Percentiles rank a stretch among this genome's conserved stretches.
These are phyloP conservation scores for Oscarella lobularis DNA, from an alignment of 37 sponge, comb jelly and placozoan genomes.

Conservation along the genomic window DNA sequence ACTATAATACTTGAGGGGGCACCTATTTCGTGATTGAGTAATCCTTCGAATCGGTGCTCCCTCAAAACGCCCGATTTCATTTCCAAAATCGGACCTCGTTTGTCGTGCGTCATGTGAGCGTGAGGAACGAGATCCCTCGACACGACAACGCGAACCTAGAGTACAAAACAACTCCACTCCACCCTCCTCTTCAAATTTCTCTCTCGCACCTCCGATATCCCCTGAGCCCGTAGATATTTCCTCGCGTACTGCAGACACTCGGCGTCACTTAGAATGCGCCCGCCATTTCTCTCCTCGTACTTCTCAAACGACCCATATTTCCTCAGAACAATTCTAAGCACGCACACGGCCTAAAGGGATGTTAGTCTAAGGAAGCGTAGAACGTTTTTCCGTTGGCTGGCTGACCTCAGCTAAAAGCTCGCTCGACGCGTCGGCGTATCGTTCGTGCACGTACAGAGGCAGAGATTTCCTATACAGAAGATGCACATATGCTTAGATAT, in stretches of 20 bases:
- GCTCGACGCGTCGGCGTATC: background rate
- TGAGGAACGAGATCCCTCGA: background rate
- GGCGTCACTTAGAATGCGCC: background rate
- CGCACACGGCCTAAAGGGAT: background rate
- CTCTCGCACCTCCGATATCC: background rate
- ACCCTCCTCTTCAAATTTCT: no score
- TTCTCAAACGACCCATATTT: background rate
- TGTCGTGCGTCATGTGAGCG: constrained; percentile 1
- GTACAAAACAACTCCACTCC: background rate
- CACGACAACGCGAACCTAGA: background rate
- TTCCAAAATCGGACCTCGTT: background rate
- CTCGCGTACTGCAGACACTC: background rate
- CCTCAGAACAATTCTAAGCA: background rate
- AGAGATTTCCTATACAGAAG: no score
- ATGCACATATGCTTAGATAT: no score
- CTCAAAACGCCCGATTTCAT: background rate
- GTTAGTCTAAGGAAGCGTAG: no score
- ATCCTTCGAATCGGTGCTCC: background rate
- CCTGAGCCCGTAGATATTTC: background rate
- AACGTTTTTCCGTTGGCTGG: no score
- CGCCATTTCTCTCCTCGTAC: constrained; percentile 3
- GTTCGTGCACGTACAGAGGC: background rate
- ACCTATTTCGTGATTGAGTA: background rate
- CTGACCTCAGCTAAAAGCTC: background rate
- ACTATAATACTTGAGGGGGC: no score